Base-by-base conservation (phyloP, 2,888 invertebrate species). In the Trachelus stipa region DNA sequence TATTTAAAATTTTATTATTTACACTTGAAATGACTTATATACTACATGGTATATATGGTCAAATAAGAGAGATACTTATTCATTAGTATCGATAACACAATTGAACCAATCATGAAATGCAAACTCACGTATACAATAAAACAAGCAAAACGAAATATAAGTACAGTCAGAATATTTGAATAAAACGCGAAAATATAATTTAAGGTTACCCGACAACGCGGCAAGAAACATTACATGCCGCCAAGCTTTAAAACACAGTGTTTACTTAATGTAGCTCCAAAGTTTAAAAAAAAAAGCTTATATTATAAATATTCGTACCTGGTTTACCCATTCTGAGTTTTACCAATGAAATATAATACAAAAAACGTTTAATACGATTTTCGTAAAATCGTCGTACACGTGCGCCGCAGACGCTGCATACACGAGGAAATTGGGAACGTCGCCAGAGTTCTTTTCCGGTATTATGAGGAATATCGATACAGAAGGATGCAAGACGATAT, bases 271-370 rank as follows among this genome's bases (percentile, higher is more conserved):
- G 9, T 9, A 56, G 6, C 56, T 56, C 56, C 56, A 23, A 15
- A 40, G 6, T 83, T 37, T 31, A 34, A 15, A 31, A 76, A 12
- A 11, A 35, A 37, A 15, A 15, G n/a, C 33, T 40, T 69, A 69
- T 34, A 12, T 56, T 56, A 56, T 23, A 56, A 56, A 56, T 56
- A 56, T 56, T 76, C 83, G 87, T 84, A 92, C 92, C 92, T 88
- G 92, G 92, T 88, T 90, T 91, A 78, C 92, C 93, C 92, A 93
- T 92, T 68, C 74, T 40, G 33, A 40, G 34, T 40, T 78, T 80
- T 37, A 73, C 11, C 78, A 68, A 80, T 12, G 74, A 71, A 35
- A 68, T 74, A 74, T 68, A 80, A 37, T 34, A 73, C 76, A 77
- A 73, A 23, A 73, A 69, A 75, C 73, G 69, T 69, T 40, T 73